phyloP scores from a whole-genome alignment of 2,113 vertebrate genomes.

The Trichechus manatus region DNA sequence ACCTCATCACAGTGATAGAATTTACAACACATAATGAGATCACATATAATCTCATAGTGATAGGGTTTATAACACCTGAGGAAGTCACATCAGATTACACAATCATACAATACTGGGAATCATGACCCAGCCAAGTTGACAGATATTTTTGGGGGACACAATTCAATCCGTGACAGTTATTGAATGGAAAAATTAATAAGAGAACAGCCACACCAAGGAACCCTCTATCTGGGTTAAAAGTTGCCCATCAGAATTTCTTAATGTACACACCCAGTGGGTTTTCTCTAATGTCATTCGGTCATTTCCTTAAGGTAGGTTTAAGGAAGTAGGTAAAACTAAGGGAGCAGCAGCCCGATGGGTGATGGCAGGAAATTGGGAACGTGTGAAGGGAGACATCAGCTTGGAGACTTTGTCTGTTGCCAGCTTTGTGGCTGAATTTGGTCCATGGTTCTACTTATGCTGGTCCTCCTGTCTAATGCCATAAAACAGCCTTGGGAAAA shows the following conservation, averaged over 20 bases:
- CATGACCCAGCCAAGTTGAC: too few relatives aligned
- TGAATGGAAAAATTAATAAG: not conserved
- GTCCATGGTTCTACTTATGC: not conserved
- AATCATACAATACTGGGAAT: too few relatives aligned
- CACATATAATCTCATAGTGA: too few relatives aligned
- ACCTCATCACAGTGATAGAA: too few relatives aligned
- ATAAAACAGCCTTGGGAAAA: not conserved
- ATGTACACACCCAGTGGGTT: fast-evolving
- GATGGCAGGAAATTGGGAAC: not conserved
- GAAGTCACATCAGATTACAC: too few relatives aligned
- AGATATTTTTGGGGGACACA: too few relatives aligned
- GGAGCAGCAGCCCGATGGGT: not conserved
- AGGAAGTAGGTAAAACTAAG: not conserved
- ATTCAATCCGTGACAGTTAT: too few relatives aligned
- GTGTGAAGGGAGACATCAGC: not conserved
- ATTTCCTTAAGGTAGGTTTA: not conserved
- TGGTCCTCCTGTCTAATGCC: not conserved
- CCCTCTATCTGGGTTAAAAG: not conserved
- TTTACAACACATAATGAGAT: too few relatives aligned
- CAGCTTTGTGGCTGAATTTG: not conserved
- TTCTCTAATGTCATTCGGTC: not conserved
- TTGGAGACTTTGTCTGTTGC: not conserved
- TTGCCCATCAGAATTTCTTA: not conserved
- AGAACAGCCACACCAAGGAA: not conserved
- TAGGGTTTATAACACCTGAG: too few relatives aligned